Conservation (phyloP, 2,888 invertebrate species). For the Folsomia manolachei region DNA sequence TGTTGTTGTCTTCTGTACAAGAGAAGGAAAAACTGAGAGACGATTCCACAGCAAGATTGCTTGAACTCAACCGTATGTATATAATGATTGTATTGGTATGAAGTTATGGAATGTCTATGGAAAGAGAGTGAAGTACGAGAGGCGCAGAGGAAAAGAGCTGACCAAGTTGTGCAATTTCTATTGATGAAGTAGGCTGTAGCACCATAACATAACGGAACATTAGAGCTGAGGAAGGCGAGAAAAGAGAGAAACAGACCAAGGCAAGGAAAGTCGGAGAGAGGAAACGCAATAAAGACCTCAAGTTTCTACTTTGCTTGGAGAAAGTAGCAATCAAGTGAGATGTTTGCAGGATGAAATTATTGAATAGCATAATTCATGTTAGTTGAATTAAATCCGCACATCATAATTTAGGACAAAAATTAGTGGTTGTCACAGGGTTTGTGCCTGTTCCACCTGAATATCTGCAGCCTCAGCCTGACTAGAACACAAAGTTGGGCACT, state of each 20-base stretch:
- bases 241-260: neutral
- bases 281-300: neutral
- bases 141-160: constrained; percentile 25
- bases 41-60: no score
- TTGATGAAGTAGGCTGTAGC: constrained; percentile 26
- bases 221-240: neutral
- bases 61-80: no score
- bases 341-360: no score
- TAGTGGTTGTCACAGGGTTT: no score
- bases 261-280: neutral
- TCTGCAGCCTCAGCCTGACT: no score
- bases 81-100: neutral
- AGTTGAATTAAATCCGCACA: no score
- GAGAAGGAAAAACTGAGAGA: no score
- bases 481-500: no score
- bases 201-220: neutral
- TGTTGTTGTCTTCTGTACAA: no score
- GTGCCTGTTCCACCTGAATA: no score
- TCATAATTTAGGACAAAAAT: no score
- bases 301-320: neutral
- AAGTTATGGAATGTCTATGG: neutral
- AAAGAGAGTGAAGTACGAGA: constrained; percentile 16
- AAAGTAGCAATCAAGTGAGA: neutral
- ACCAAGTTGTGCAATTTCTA: constrained; percentile 17
- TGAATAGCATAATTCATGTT: no score